These are phyloP conservation scores for Morelia viridis DNA, from an alignment of 2,797 vertebrate species.

Conservation along the genomic window DNA sequence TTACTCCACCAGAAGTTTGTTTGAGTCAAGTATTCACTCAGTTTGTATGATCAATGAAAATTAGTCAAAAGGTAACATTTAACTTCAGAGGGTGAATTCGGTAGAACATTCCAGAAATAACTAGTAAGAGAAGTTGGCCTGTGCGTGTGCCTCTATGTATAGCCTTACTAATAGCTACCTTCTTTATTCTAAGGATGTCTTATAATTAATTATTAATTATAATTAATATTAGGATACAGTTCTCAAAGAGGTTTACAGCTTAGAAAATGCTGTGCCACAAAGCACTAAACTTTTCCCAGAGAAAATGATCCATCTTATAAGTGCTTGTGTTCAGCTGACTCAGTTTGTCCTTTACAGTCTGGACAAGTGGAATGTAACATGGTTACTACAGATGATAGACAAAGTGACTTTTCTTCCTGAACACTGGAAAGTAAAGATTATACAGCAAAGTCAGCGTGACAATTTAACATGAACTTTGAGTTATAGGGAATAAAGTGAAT, in stretches of 20 bases:
- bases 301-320: background rate
- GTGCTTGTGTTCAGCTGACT: background rate
- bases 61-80: background rate
- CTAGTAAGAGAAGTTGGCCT: background rate
- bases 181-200: background rate
- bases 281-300: background rate
- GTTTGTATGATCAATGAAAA: background rate
- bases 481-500: background rate
- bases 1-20: background rate
- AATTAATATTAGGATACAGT: background rate
- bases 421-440: slow-evolving; percentile 36
- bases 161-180: background rate
- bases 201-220: too few species aligned
- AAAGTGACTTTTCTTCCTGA: slow-evolving; percentile 35
- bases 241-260: slow-evolving; percentile 8
- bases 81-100: background rate
- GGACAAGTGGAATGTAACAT: slow-evolving; percentile 16
- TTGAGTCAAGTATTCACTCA: background rate
- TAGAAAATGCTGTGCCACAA: background rate
- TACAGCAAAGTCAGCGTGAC: slow-evolving; percentile 11
- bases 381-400: slow-evolving; percentile 45
- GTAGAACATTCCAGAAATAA: background rate
- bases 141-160: background rate
- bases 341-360: background rate
- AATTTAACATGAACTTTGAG: background rate